Conservation (phyloP, 1,140 invertebrate genomes). For the Sitophilus oryzae region DNA sequence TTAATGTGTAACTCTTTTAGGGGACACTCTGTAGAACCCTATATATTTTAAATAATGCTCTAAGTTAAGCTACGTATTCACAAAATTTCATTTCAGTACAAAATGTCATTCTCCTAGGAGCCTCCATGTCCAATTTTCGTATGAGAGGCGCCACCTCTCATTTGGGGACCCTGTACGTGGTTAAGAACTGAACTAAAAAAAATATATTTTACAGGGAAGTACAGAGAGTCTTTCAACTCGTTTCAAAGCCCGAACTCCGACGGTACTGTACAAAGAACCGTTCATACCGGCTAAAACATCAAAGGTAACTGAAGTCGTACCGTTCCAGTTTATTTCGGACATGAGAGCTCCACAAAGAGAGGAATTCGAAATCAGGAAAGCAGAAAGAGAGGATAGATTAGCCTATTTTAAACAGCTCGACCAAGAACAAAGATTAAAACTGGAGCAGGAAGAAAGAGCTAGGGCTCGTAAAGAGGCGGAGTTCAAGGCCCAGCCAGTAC, state of each 20-base stretch:
- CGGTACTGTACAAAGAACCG: constrained; percentile 47
- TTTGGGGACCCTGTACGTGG: background rate
- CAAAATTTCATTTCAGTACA: no score
- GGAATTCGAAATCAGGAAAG: constrained; percentile 43
- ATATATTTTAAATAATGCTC: no score
- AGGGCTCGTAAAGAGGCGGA: constrained; percentile 23
- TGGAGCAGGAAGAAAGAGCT: constrained; percentile 7
- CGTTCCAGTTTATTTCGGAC: constrained; percentile 48
- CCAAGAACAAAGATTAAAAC: constrained; percentile 10
- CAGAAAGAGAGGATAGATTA: constrained; percentile 43
- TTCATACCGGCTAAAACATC: constrained; percentile 45
- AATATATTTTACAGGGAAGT: constrained; percentile 22
- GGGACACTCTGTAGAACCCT: no score
- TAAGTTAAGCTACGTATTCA: no score
- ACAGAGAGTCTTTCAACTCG: constrained; percentile 11
- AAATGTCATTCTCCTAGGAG: no score
- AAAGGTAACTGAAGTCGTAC: constrained; percentile 31
- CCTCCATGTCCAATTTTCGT: no score
- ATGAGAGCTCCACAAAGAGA: constrained; percentile 44
- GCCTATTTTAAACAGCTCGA: constrained; percentile 12
- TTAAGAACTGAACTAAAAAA: no score
- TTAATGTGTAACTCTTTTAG: no score
- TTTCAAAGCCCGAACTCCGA: constrained; percentile 49
- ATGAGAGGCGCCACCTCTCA: no score
- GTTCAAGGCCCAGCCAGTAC: constrained; percentile 29